Base-by-base conservation (phyloP, 2,797 vertebrate species). In the Taeniopygia guttata region DNA sequence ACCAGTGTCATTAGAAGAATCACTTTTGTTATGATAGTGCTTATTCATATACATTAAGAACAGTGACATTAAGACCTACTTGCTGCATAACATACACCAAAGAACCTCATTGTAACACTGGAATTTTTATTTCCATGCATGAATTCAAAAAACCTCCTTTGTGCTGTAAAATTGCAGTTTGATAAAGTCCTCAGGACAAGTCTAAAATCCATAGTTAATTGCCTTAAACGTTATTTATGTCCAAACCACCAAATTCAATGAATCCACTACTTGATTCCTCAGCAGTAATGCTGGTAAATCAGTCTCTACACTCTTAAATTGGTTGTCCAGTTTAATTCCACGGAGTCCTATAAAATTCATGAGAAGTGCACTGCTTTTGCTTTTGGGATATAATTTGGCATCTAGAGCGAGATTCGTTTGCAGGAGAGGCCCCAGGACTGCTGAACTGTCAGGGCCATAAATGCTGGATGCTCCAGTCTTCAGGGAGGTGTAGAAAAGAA, bases 371-470 rank as follows among this genome's bases (percentile, higher is more conserved):
- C 51, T 55, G 48, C 68, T 95, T 68, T 80, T 84, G 36, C 51
- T 79, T 93, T 85, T 77, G 55, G 54, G 52, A 60, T 60, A 42
- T 43, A 73, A 46, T 68, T 80, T 74, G 66, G 55, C 73, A 81
- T 43, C 21, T 11, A 40, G n/a, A 2, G 10, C 0, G 2, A 87
- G 68, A 63, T 36, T 36, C 0, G 0, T 48, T 69, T 51, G 51
- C 0, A 0, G 64, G 80, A 72, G 34, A 77, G 26, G 42, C 46
- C 49, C n/a, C 16, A 21, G 46, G 58, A 78, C 64, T 72, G 45
- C 46, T 40, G 78, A 72, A 89, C 76, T 30, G n/a, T 81, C 86
- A 85, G 73, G 30, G 68, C 58, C 29, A 30, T 92, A 84, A 76
- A 87, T 40, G 67, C 36, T 77, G 59, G 55, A 58, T 81, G 55